phyloP scores from a whole-genome alignment of 2,888 invertebrate species.

The Plagodis pulveraria region DNA sequence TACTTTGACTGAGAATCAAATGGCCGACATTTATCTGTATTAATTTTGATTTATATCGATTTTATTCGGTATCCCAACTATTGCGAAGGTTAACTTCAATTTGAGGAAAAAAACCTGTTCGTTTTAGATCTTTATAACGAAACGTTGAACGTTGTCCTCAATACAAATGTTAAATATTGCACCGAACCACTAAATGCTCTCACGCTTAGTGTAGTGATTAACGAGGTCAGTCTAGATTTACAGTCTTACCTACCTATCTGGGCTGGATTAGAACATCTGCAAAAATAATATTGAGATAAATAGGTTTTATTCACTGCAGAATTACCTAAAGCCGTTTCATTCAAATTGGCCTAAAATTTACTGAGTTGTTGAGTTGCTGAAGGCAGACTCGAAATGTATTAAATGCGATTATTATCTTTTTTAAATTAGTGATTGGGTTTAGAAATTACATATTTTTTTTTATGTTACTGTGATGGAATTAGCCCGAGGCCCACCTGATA shows the following conservation, averaged over 20 bases:
- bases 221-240: slow-evolving; percentile 19
- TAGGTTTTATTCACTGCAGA: too few relatives aligned
- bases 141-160: slow-evolving; percentile 23
- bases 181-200: slow-evolving; percentile 22
- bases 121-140: slow-evolving; percentile 26
- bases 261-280: slow-evolving; percentile 6
- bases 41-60: slow-evolving; percentile 7
- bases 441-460: too few relatives aligned
- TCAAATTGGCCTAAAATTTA: too few relatives aligned
- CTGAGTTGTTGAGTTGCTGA: too few relatives aligned
- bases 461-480: too few relatives aligned
- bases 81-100: slow-evolving; percentile 24
- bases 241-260: slow-evolving; percentile 7
- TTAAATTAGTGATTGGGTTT: too few relatives aligned
- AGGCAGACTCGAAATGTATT: too few relatives aligned
- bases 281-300: background rate
- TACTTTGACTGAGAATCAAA: too few relatives aligned
- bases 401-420: too few relatives aligned
- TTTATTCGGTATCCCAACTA: slow-evolving; percentile 14
- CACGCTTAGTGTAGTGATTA: slow-evolving; percentile 6
- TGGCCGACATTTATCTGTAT: too few relatives aligned
- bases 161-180: slow-evolving; percentile 29
- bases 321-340: too few relatives aligned
- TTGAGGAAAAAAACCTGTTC: slow-evolving; percentile 23
- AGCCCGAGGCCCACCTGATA: too few relatives aligned